Evolutionary conservation across 2,888 invertebrate genomes (phyloP).

Genomic region (Adelphocoris suturalis): DNA sequence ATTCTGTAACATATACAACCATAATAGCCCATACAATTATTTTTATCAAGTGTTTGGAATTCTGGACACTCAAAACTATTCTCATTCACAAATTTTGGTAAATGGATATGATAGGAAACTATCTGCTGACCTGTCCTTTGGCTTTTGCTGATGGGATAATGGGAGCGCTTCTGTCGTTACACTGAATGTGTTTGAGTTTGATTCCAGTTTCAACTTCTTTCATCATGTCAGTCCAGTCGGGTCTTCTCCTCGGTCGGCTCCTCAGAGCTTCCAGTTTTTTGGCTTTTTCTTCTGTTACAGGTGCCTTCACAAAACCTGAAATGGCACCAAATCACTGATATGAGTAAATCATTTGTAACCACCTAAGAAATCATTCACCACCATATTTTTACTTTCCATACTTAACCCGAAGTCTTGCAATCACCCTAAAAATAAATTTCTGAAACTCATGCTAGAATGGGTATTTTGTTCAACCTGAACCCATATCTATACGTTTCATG

Average conservation of each 20-base stretch:
- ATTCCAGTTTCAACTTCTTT: slow-evolving; percentile 92
- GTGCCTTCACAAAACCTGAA: slow-evolving; percentile 78
- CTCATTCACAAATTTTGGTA: no score
- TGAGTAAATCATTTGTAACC: background rate
- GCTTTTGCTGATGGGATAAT: slow-evolving; percentile 79
- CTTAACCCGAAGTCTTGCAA: no score
- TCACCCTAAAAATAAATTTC: no score
- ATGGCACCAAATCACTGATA: background rate
- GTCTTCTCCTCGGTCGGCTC: slow-evolving; percentile 88
- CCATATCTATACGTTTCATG: no score
- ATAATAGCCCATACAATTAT: no score
- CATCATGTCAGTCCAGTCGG: slow-evolving; percentile 94
- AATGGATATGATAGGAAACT: no score
- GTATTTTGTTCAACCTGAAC: no score
- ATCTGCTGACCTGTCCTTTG: slow-evolving; percentile 76
- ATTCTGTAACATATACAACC: no score
- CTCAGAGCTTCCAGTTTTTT: slow-evolving; percentile 86
- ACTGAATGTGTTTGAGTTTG: slow-evolving; percentile 89
- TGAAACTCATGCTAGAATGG: no score
- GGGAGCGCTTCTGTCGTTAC: slow-evolving; percentile 88
- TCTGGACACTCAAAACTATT: no score
- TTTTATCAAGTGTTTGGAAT: no score
- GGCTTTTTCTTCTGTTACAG: slow-evolving; percentile 82
- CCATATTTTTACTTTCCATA: background rate
- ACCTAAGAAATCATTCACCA: background rate